These are phyloP conservation scores for Zaprionus vittiger DNA, from an alignment of 1,140 invertebrate species.

Conservation along the genomic window DNA sequence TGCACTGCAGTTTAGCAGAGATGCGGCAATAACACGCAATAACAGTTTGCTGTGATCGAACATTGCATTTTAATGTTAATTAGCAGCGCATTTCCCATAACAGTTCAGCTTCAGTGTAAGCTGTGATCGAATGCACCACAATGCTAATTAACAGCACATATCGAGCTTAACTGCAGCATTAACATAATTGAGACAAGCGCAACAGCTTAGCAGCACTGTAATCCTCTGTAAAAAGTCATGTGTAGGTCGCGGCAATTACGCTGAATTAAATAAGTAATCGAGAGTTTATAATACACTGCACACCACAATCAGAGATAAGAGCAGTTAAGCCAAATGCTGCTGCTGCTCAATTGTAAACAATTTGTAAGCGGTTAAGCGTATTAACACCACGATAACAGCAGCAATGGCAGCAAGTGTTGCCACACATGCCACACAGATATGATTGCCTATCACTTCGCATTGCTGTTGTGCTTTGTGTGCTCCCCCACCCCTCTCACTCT, in stretches of 20 bases:
- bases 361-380: slow-evolving; percentile 32
- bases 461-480: slow-evolving; percentile 7
- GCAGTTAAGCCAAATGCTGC: background rate
- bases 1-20: background rate
- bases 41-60: no score
- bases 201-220: background rate
- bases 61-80: background rate
- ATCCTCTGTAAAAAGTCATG: background rate
- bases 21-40: no score
- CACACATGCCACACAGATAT: background rate
- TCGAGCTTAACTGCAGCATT: background rate
- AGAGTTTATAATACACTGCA: background rate
- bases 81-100: background rate
- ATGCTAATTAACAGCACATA: background rate
- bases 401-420: background rate
- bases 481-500: background rate
- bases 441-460: slow-evolving; percentile 22
- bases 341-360: slow-evolving; percentile 39
- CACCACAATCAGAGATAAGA: background rate
- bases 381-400: slow-evolving; percentile 9
- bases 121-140: background rate
- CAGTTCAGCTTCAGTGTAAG: background rate
- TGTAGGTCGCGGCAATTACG: background rate
- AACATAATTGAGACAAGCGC: background rate
- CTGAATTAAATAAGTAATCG: background rate